Evolutionary conservation across 1,140 invertebrate genomes (phyloP).

Genomic region (Oryctes rhinoceros): DNA sequence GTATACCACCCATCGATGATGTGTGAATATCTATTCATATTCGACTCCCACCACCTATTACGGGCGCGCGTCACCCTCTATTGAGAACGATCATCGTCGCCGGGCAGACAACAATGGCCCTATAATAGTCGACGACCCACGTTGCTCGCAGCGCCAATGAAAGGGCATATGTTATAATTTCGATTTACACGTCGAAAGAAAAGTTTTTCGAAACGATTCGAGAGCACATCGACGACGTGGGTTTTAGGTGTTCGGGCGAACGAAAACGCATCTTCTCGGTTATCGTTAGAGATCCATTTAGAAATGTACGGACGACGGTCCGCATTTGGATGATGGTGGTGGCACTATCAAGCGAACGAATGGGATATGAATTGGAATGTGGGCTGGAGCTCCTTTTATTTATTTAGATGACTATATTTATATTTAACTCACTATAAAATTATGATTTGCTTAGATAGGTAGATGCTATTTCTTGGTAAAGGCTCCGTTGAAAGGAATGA

Average conservation of each 20-base stretch:
- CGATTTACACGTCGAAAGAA: constrained; percentile 10
- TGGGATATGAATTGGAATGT: no score
- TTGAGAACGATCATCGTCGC: constrained; percentile 23
- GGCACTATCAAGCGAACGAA: no score
- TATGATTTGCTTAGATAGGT: no score
- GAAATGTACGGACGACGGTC: no score
- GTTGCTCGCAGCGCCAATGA: not conserved
- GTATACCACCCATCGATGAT: constrained; percentile 15
- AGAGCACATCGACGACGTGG: not conserved
- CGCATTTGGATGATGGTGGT: no score
- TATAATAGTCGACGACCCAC: constrained; percentile 17
- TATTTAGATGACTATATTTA: no score
- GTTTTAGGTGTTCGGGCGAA: not conserved
- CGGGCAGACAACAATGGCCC: constrained; percentile 29
- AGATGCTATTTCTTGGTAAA: no score
- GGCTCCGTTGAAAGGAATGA: no score
- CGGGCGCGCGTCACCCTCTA: constrained; percentile 19
- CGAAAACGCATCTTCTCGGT: not conserved
- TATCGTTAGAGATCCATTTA: not conserved
- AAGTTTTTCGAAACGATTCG: not conserved
- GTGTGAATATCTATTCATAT: constrained; percentile 33
- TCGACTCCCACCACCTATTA: constrained; percentile 31
- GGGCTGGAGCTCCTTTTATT: no score
- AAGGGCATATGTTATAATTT: constrained; percentile 24
- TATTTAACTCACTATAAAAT: no score